phyloP scores from a whole-genome alignment of 1,140 invertebrate genomes.

The Heliconius nattereri region DNA sequence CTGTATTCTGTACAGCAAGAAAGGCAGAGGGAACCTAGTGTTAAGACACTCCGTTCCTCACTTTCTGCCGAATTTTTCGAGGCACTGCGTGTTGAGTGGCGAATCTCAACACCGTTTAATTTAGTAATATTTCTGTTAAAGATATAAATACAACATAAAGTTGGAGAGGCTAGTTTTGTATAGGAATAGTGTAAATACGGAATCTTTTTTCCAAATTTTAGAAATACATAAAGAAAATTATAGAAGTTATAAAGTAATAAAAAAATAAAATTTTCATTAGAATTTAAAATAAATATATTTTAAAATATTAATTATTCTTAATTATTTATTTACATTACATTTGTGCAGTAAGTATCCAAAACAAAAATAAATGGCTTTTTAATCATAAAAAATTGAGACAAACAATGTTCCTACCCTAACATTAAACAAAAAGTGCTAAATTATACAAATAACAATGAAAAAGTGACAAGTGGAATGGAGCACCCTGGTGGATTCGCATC shows the following conservation, averaged over 20 bases:
- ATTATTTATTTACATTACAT: too few species aligned
- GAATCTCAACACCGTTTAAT: not conserved
- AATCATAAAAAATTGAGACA: slow-evolving; percentile 5
- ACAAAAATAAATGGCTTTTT: slow-evolving; percentile 11
- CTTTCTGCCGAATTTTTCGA: too few species aligned
- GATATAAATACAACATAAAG: not conserved
- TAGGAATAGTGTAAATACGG: too few species aligned
- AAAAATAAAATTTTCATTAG: too few species aligned
- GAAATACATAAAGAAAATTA: too few species aligned
- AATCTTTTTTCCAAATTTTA: too few species aligned
- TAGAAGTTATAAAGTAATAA: too few species aligned
- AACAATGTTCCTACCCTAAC: slow-evolving; percentile 25
- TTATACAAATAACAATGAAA: slow-evolving; percentile 35
- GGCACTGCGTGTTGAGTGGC: not conserved
- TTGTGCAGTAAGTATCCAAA: not conserved
- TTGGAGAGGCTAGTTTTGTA: not conserved
- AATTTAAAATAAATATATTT: too few species aligned
- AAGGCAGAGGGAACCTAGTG: too few species aligned
- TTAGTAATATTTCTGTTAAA: not conserved
- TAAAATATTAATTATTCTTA: too few species aligned
- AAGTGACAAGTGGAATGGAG: slow-evolving; percentile 80
- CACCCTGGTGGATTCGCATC: slow-evolving; percentile 86
- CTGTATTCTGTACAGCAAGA: too few species aligned
- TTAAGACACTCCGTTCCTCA: too few species aligned
- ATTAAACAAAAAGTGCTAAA: slow-evolving; percentile 35